Percentiles rank a stretch among this genome's conserved stretches.
phyloP scores from a whole-genome alignment of 1,140 invertebrate species.

The Zaprionus inermis region DNA sequence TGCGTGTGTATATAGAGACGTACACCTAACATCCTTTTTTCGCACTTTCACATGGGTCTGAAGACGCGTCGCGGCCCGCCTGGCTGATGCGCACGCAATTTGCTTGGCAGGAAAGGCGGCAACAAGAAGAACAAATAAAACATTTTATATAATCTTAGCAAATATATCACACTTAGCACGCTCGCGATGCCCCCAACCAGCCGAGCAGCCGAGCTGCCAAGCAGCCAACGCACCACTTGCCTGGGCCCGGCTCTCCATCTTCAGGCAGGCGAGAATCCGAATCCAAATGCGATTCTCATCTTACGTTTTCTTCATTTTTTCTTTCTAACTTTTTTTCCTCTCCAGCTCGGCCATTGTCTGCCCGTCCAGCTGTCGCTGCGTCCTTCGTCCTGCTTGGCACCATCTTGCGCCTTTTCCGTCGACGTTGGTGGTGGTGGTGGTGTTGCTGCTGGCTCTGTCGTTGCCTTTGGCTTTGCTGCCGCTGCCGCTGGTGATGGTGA shows the following conservation, averaged over 20 bases:
- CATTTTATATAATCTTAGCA: constrained; percentile 84
- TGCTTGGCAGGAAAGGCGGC: constrained; percentile 57
- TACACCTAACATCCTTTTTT: constrained; percentile 76
- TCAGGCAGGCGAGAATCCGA: constrained; percentile 36
- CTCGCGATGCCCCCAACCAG: constrained; percentile 31
- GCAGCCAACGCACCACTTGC: background rate
- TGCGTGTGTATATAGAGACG: constrained; percentile 24
- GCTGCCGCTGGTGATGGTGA: constrained; percentile 1
- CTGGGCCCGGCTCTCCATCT: constrained; percentile 15
- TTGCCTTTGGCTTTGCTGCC: constrained; percentile 20
- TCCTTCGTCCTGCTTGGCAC: constrained; percentile 61
- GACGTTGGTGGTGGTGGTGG: constrained; percentile 38
- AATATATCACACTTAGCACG: constrained; percentile 84
- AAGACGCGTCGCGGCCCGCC: constrained; percentile 20
- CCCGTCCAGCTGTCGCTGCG: constrained; percentile 57
- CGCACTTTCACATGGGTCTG: constrained; percentile 48
- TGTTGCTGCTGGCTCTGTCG: background rate
- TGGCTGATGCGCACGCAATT: constrained; percentile 68
- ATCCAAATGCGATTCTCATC: constrained; percentile 53
- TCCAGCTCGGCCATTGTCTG: constrained; percentile 43
- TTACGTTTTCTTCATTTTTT: constrained; percentile 34
- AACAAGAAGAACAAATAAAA: constrained; percentile 79
- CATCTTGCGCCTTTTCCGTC: constrained; percentile 63
- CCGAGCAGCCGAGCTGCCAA: constrained; percentile 1
- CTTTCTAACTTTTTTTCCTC: constrained; percentile 24